Percentiles rank a stretch among this genome's conserved stretches.
These are phyloP conservation scores for Pogona vitticeps DNA, from an alignment of 2,113 vertebrate species.

Conservation along the genomic window DNA sequence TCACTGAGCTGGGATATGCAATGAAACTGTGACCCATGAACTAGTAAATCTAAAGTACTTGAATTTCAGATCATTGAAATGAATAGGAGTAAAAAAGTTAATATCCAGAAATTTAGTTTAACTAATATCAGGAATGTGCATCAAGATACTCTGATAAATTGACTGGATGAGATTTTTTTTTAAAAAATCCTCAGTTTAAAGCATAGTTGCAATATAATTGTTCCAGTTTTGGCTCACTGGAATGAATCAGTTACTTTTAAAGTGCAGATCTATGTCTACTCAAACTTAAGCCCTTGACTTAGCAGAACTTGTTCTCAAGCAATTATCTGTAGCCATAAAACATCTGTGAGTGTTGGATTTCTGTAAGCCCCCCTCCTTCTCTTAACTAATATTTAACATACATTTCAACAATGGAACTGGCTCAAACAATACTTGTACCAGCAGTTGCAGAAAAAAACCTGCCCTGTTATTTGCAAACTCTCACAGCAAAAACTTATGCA, in stretches of 20 bases:
- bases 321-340: not conserved
- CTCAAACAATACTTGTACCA: not conserved
- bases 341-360: not conserved
- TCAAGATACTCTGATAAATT: not conserved
- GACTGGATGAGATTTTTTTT: not conserved
- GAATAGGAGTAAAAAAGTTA: not conserved
- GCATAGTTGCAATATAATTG: not conserved
- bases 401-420: not conserved
- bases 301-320: not conserved
- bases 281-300: not conserved
- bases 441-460: not conserved
- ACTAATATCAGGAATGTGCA: not conserved
- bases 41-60: not conserved
- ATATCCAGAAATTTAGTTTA: not conserved
- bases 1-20: not conserved
- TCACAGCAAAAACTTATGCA: slow-evolving; percentile 25
- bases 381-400: not conserved
- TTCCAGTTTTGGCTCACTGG: not conserved
- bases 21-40: not conserved
- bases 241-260: not conserved
- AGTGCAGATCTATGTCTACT: not conserved
- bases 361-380: not conserved
- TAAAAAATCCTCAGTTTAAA: not conserved
- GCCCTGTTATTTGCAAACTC: slow-evolving; percentile 46
- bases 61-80: not conserved